Base-by-base conservation (phyloP, 2,888 invertebrate species). In the Dasypogon diadema region DNA sequence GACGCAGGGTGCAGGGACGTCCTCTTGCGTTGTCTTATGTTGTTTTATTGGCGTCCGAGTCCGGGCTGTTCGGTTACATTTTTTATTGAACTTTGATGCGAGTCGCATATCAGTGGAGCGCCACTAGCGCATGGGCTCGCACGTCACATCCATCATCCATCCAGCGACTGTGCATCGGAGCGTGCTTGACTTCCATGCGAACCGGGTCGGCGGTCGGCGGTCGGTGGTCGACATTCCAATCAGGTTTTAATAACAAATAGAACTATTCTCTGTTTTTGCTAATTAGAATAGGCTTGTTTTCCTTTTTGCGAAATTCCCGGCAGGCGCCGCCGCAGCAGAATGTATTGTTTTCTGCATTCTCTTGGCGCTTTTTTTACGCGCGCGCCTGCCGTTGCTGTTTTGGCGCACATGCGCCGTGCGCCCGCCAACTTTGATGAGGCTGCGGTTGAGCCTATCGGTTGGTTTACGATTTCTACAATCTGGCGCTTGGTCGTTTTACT, bases 161-260 rank as follows among this genome's bases (percentile, higher is more conserved):
- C 5, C 22, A 30, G 34, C 58, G 24, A 48, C 22, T 12, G 37
- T 30, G 10, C 63, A 18, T 10, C 63, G n/a, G 6, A 65, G 46
- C 46, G 65, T 42, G 42, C 65, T 21, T 6, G 65, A 22, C 46
- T 60, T 21, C 65, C 46, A 46, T 65, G 48, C 22, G n/a, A 14
- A 22, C 24, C 34, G 16, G 34, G 21, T 22, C 48, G 48, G 42
- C 65, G 42, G 26, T 48, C 16, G 4, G 48, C n/a, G 34, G 21
- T 22, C 48, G 48, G 42, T 46, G 42, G 26, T 48, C 16, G 4
- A 24, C 65, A 65, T 65, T 65, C 65, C 65, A 24, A 65, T 42
- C 65, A 48, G 46, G 65, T 48, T 65, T 65, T 65, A 42, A 65
- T 65, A 65, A 65, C 65, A 65, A 65, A 65, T 48, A 65, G 65